These are phyloP conservation scores for Chirona hameri DNA, from an alignment of 2,888 invertebrate genomes.

Conservation along the genomic window DNA sequence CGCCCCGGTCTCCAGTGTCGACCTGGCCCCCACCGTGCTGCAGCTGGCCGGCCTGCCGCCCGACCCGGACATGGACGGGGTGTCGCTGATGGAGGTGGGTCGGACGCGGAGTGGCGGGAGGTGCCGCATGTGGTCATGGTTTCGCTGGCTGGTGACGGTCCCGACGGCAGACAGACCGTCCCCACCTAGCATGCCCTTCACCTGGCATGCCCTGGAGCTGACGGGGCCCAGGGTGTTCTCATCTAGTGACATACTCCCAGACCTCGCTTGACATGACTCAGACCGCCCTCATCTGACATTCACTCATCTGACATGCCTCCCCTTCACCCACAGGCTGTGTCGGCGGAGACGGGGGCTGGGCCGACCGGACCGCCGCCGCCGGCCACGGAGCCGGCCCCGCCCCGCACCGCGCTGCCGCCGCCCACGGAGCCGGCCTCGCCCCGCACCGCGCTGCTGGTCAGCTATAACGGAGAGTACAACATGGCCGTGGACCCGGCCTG, in stretches of 20 bases:
- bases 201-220: too few species aligned
- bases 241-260: too few species aligned
- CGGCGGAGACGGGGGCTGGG: background rate
- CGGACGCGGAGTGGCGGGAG: too few species aligned
- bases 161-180: too few species aligned
- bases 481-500: background rate
- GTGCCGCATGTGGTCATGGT: too few species aligned
- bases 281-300: constrained; percentile 38
- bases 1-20: constrained; percentile 68
- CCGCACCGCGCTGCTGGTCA: constrained; percentile 48
- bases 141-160: too few species aligned
- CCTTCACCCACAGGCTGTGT: constrained; percentile 1
- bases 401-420: constrained; percentile 64
- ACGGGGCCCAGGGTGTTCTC: too few species aligned
- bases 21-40: constrained; percentile 77
- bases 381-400: constrained; percentile 48
- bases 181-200: too few species aligned
- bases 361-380: background rate
- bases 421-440: constrained; percentile 56
- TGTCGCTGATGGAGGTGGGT: constrained; percentile 50
- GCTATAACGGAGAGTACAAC: background rate
- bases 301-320: too few species aligned
- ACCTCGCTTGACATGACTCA: too few species aligned
- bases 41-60: constrained; percentile 61
- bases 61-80: constrained; percentile 61